phyloP scores from a whole-genome alignment of 1,140 invertebrate species.

The Zaprionus vittiger region DNA sequence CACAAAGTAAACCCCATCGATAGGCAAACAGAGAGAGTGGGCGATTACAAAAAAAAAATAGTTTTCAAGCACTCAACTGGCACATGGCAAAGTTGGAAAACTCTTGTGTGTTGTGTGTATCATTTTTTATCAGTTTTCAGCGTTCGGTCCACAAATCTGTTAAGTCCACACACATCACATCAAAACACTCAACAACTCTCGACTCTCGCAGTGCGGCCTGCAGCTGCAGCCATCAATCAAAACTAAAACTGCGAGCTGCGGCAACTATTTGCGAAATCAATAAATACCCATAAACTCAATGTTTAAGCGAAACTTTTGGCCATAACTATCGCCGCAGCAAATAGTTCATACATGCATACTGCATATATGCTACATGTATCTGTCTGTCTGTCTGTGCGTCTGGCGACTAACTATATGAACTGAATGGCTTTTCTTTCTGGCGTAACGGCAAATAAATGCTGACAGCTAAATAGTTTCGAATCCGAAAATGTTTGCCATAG shows the following conservation, averaged over 20 bases:
- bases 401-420: constrained; percentile 30
- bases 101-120: constrained; percentile 5
- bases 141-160: constrained; percentile 38
- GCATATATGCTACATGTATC: constrained; percentile 37
- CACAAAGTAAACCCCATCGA: not conserved
- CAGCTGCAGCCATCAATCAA: constrained; percentile 65
- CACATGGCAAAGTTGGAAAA: constrained; percentile 7
- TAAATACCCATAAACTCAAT: constrained; percentile 76
- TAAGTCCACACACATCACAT: constrained; percentile 32
- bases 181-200: constrained; percentile 28
- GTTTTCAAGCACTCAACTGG: constrained; percentile 21
- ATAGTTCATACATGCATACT: constrained; percentile 10
- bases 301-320: constrained; percentile 53
- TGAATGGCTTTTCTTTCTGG: constrained; percentile 10
- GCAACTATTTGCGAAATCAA: constrained; percentile 75
- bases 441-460: constrained; percentile 56
- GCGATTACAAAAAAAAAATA: not conserved
- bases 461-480: constrained; percentile 76
- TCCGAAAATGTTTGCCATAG: constrained; percentile 78
- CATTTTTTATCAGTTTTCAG: constrained; percentile 47
- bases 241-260: constrained; percentile 47
- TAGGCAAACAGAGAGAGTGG: not conserved
- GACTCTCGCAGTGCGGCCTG: constrained; percentile 16
- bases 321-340: constrained; percentile 37
- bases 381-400: constrained; percentile 13